These are phyloP conservation scores for Gryllus bimaculatus DNA, from an alignment of 1,140 invertebrate species.

Conservation along the genomic window DNA sequence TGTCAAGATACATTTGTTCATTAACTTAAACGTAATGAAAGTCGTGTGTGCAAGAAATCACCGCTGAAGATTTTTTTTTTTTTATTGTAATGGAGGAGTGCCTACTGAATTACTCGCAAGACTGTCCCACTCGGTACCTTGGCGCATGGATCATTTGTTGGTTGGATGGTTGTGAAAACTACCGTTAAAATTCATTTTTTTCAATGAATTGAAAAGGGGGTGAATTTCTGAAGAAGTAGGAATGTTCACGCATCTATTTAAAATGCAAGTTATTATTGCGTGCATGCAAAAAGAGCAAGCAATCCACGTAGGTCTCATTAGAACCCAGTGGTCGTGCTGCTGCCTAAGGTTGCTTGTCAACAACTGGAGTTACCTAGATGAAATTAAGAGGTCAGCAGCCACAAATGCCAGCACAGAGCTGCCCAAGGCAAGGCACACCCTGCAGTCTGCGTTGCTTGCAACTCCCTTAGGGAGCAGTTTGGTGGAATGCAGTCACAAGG, in stretches of 20 bases:
- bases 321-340: neutral
- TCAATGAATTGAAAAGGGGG: neutral
- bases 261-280: neutral
- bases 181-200: neutral
- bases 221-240: neutral
- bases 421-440: constrained; percentile 1
- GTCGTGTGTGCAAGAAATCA: neutral
- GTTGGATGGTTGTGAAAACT: constrained; percentile 6
- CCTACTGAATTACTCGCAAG: neutral
- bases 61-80: neutral
- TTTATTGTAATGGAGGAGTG: neutral
- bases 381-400: neutral
- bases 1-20: neutral
- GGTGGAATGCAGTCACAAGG: neutral
- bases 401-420: neutral
- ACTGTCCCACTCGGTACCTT: constrained; percentile 9
- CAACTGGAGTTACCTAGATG: no score
- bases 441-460: neutral
- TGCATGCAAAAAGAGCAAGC: neutral
- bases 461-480: neutral
- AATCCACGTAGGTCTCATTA: neutral
- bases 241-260: neutral
- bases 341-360: neutral
- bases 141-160: constrained; percentile 13
- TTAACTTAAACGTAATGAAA: neutral